Conservation (phyloP, 2,888 invertebrate species). For the Amphiduros pacificus region DNA sequence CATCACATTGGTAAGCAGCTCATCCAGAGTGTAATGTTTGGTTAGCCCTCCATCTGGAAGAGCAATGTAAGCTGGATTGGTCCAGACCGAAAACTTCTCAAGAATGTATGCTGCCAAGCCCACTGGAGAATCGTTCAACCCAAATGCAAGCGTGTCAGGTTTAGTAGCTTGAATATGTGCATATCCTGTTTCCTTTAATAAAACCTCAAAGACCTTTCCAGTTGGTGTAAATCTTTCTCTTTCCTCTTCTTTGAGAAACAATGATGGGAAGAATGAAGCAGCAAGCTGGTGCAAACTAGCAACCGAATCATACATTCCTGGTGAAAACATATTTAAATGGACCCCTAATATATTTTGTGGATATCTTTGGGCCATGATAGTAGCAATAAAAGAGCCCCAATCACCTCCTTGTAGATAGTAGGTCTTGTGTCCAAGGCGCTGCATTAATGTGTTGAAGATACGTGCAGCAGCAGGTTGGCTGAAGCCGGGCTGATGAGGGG, state of each 20-base stretch:
- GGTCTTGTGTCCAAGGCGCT: slow-evolving; percentile 68
- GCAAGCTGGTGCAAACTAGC: neutral
- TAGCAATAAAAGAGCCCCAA: slow-evolving; percentile 74
- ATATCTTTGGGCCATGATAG: slow-evolving; percentile 69
- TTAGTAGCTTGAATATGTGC: slow-evolving; percentile 83
- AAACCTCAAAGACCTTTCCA: slow-evolving; percentile 29
- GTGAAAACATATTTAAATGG: slow-evolving; percentile 18
- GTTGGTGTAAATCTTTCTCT: neutral
- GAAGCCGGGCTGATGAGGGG: slow-evolving; percentile 61
- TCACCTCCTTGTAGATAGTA: slow-evolving; percentile 80
- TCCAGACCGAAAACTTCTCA: slow-evolving; percentile 84
- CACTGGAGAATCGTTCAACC: slow-evolving; percentile 75
- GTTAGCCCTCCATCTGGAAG: slow-evolving; percentile 70
- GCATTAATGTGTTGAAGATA: slow-evolving; percentile 71
- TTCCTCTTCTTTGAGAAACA: slow-evolving; percentile 6
- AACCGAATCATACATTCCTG: neutral
- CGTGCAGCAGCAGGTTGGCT: slow-evolving; percentile 41
- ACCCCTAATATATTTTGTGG: slow-evolving; percentile 54
- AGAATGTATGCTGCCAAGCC: slow-evolving; percentile 87
- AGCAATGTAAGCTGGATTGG: slow-evolving; percentile 46
- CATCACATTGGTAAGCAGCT: slow-evolving; percentile 78
- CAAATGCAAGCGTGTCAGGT: slow-evolving; percentile 83
- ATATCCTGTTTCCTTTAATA: slow-evolving; percentile 62
- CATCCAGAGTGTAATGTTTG: slow-evolving; percentile 69
- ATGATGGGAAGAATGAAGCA: neutral